Conservation (phyloP, 1,140 invertebrate genomes). For the Pseudoatta argentina region DNA sequence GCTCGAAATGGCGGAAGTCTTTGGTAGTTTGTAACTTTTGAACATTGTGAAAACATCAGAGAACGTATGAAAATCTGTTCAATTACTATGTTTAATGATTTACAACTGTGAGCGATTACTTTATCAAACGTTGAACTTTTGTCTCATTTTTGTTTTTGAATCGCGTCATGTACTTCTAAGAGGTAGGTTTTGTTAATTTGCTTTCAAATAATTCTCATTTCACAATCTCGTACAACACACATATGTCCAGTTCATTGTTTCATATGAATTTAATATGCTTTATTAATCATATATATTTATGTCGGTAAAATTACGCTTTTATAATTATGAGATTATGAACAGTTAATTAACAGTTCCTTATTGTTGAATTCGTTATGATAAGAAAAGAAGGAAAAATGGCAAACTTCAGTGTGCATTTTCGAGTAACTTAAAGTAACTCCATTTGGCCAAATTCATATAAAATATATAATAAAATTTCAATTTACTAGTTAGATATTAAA, state of each 20-base stretch:
- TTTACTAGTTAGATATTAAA: slow-evolving; percentile 11
- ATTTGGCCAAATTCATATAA: slow-evolving; percentile 45
- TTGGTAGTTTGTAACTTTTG: slow-evolving; percentile 53
- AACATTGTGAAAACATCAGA: slow-evolving; percentile 48
- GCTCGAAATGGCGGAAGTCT: slow-evolving; percentile 54
- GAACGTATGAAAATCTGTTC: slow-evolving; percentile 14
- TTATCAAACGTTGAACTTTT: slow-evolving; percentile 37
- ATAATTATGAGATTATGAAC: neutral
- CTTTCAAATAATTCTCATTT: neutral
- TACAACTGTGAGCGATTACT: slow-evolving; percentile 2
- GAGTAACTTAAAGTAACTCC: neutral
- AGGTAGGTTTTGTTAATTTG: slow-evolving; percentile 14
- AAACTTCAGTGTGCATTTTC: neutral
- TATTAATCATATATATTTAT: neutral
- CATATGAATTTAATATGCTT: neutral
- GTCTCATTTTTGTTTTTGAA: slow-evolving; percentile 44
- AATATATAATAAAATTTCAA: slow-evolving; percentile 18
- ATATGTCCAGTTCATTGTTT: neutral
- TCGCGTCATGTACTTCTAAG: neutral
- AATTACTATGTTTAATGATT: slow-evolving; percentile 1
- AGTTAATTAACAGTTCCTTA: slow-evolving; percentile 3
- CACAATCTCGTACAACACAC: neutral
- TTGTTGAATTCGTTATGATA: neutral
- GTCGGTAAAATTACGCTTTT: neutral
- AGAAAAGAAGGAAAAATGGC: neutral